Evolutionary conservation across 2,888 invertebrate genomes (phyloP), one percentile per base, ranked within the genome.

Genomic region (Quadroppia sp.): DNA sequence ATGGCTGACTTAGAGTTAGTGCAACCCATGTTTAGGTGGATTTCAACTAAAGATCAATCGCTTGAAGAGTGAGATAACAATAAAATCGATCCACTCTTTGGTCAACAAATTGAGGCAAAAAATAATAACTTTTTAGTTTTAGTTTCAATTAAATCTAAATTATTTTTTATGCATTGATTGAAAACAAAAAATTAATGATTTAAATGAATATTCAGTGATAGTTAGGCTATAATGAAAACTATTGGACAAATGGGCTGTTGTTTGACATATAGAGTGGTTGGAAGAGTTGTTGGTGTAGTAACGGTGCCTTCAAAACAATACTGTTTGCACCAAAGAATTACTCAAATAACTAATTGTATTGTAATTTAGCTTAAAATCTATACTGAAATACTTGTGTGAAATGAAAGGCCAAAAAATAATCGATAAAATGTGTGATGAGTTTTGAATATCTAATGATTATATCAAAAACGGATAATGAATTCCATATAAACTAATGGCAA

Each of bases 1-100:
- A 76, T 71, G 85, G 93, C 59, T 4, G 74, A 53, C 42, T 73
- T 74, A 0, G 76, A 71, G 28, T 67, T 70, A 15, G 74, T 61
- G 30, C 76, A 76, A 11, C 76, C 76, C 76, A 76, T 76, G n/a
- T 48, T 48, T 48, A n/a, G 48, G 3, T 9, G 48, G 48, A 4
- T n/a, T 48, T 69, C 3, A 15, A 45, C 28, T 69, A 42, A 69
- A 45, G 45, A 69, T 23, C 2, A 69, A 42, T 42, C 17, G 45
- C 69, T 45, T 45, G 69, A 64, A 30, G n/a, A 69, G 15, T 40
- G 64, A 64, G 23, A 64, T 11, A 56, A 56, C 17, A 15, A 64
- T 40, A 30, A 40, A 64, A 64, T n/a, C 13, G 64, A 64, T 64
- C 64, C 36, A 64, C 64, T 40, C 15, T 36, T 64, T 64, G 30